Percentiles rank a stretch among this genome's conserved stretches.
phyloP scores from a whole-genome alignment of 1,140 invertebrate species.

The Galleria mellonella region DNA sequence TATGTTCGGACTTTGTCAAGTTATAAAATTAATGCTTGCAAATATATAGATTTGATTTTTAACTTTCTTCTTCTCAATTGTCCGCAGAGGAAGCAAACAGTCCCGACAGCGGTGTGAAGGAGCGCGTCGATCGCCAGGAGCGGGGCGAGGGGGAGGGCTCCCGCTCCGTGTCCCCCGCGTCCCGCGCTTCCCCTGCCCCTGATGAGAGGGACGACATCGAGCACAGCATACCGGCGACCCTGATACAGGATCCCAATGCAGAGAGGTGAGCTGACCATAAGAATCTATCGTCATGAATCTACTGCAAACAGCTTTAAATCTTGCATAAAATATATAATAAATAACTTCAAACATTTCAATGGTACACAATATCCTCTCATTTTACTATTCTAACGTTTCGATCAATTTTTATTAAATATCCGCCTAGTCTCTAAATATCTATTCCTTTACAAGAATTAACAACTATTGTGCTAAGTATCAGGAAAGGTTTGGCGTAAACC shows the following conservation, averaged over 20 bases:
- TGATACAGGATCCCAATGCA: slow-evolving; percentile 71
- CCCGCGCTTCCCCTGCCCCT: slow-evolving; percentile 40
- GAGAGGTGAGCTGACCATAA: slow-evolving; percentile 60
- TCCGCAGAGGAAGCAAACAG: slow-evolving; percentile 66
- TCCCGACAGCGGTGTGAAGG: slow-evolving; percentile 65
- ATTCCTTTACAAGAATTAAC: too few species aligned
- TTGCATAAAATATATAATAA: too few species aligned
- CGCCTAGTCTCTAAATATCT: too few species aligned
- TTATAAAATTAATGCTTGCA: too few species aligned
- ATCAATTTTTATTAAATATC: too few species aligned
- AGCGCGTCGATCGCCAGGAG: slow-evolving; percentile 43
- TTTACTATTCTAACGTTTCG: too few species aligned
- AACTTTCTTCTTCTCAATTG: slow-evolving; percentile 25
- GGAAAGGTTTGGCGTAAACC: too few species aligned
- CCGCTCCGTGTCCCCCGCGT: slow-evolving; percentile 40
- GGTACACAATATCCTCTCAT: not conserved
- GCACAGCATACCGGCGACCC: slow-evolving; percentile 72
- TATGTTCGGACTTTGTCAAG: too few species aligned
- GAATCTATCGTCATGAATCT: too few species aligned
- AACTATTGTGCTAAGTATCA: too few species aligned
- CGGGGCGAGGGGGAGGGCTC: slow-evolving; percentile 31
- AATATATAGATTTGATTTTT: too few species aligned
- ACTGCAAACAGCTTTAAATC: too few species aligned
- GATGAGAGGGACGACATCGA: slow-evolving; percentile 64
- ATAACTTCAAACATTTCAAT: not conserved